Evolutionary conservation across 2,888 invertebrate genomes (phyloP).

Genomic region (Harpagoxenus sublaevis): DNA sequence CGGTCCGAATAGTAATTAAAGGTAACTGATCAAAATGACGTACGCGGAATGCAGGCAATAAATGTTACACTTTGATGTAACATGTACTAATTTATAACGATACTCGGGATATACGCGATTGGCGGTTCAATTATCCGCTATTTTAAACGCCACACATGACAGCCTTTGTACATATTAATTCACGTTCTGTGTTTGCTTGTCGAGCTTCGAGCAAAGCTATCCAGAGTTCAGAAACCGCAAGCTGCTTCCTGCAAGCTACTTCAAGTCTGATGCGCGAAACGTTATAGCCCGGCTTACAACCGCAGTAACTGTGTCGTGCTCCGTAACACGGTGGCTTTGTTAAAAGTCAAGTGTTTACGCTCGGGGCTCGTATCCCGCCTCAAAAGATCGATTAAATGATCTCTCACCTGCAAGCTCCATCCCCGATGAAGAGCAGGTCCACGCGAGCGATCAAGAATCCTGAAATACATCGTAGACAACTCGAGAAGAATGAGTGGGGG

Average conservation of each 20-base stretch:
- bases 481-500: not conserved
- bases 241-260: conserved; percentile 70
- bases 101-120: conserved; percentile 16
- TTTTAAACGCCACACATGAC: conserved; percentile 50
- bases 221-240: conserved; percentile 70
- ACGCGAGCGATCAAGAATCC: conserved; percentile 46
- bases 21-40: conserved; percentile 7
- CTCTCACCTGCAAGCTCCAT: conserved; percentile 54
- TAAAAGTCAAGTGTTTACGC: conserved; percentile 59
- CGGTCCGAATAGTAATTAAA: not conserved
- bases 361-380: conserved; percentile 26
- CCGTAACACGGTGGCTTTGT: conserved; percentile 67
- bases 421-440: conserved; percentile 41
- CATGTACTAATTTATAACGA: conserved; percentile 27
- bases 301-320: conserved; percentile 71
- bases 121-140: conserved; percentile 21
- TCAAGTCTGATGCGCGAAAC: conserved; percentile 65
- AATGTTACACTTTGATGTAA: not conserved
- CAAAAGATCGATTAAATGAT: conserved; percentile 56
- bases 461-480: conserved; percentile 45
- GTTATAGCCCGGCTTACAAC: conserved; percentile 70
- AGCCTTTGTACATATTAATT: conserved; percentile 59
- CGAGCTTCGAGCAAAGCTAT: conserved; percentile 69
- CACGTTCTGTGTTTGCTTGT: conserved; percentile 57
- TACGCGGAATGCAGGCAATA: not conserved